Conservation (phyloP, 2,888 invertebrate species). For the Phytoseiulus persimilis region DNA sequence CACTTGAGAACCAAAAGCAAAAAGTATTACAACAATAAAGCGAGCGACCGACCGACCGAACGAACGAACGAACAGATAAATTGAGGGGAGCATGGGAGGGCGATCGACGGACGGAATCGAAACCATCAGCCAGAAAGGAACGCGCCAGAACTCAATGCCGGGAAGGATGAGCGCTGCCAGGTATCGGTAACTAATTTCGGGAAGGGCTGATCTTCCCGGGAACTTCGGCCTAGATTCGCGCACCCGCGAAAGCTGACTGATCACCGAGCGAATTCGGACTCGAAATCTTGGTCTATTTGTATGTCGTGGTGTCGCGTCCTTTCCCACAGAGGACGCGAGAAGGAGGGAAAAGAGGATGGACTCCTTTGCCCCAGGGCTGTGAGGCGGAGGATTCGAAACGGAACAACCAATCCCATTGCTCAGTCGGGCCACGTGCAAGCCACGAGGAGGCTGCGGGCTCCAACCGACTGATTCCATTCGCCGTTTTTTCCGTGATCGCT, state of each 20-base stretch:
- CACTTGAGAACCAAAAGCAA: neutral
- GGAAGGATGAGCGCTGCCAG: no score
- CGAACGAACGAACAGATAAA: neutral
- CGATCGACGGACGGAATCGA: no score
- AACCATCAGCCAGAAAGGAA: no score
- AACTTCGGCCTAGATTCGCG: neutral
- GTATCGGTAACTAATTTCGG: no score
- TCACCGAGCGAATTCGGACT: neutral
- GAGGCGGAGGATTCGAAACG: constrained; percentile 5
- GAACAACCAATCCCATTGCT: neutral
- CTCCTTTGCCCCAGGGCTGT: neutral
- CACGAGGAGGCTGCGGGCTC: neutral
- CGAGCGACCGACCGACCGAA: neutral
- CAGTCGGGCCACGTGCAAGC: neutral
- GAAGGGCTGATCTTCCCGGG: neutral
- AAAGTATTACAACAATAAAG: neutral
- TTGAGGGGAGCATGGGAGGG: neutral
- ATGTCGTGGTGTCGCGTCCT: neutral
- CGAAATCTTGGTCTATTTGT: neutral
- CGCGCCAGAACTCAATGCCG: no score
- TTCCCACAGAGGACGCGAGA: neutral
- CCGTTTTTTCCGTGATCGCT: neutral
- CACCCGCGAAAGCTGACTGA: neutral
- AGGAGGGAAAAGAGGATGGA: constrained; percentile 5
- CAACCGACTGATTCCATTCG: neutral